Percentiles rank a stretch among this genome's conserved stretches.
phyloP scores from a whole-genome alignment of 2,113 vertebrate species.

The Aegotheles bennettii region DNA sequence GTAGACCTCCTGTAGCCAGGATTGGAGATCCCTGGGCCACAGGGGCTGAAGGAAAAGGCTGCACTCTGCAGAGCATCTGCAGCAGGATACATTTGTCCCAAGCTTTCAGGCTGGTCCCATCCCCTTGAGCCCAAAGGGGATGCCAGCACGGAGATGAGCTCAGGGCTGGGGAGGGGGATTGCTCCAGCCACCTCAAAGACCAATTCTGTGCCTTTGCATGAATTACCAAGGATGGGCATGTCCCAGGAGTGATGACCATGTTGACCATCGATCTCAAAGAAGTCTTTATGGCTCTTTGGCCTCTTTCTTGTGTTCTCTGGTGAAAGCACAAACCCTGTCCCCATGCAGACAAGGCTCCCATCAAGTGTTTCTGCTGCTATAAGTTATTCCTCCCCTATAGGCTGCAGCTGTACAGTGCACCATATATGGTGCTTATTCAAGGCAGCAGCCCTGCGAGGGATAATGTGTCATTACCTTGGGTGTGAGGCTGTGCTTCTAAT shows the following conservation, averaged over 20 bases:
- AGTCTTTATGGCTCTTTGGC: neutral
- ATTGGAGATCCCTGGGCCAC: neutral
- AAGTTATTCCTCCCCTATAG: neutral
- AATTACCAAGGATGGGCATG: fast-evolving
- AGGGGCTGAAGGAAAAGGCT: neutral
- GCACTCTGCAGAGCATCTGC: neutral
- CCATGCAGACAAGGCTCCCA: neutral
- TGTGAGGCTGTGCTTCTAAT: neutral
- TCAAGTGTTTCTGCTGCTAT: neutral
- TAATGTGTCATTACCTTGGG: neutral
- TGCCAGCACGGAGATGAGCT: neutral
- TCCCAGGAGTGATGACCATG: fast-evolving
- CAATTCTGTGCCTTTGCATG: neutral
- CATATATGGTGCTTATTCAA: neutral
- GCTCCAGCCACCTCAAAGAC: neutral
- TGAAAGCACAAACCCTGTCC: neutral
- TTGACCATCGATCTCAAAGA: neutral
- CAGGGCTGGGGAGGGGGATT: neutral
- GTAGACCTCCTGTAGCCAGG: neutral
- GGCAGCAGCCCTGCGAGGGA: neutral
- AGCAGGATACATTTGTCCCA: neutral
- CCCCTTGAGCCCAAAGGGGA: neutral
- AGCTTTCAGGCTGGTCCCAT: neutral
- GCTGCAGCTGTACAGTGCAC: neutral
- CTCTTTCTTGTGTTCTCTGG: neutral